Evolutionary conservation across 2,113 vertebrate species (phyloP), one percentile per base, ranked within the genome.

Genomic region (Globicephala melas): DNA sequence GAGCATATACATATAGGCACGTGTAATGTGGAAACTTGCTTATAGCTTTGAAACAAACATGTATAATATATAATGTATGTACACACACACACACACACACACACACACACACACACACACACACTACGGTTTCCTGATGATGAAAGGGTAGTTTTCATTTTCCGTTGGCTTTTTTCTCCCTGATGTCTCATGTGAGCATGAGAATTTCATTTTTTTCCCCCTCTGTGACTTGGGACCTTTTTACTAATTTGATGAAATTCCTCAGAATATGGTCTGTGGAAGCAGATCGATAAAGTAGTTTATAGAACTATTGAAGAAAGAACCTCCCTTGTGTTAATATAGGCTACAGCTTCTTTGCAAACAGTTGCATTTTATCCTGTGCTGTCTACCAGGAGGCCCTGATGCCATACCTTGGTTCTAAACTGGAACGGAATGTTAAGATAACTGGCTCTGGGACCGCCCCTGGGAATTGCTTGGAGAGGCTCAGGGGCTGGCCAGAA

Each of bases 401-500:
- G 15, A 21, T 62, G 8, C 21, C 50, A 8, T 25, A 33, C 13
- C 36, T n/a, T 31, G 26, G n/a, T 62, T 88, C 47, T 94, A 55
- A 84, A 82, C 44, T 44, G 5, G 33, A 80, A 33, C 20, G 55
- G 44, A 62, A 36, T 55, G 31, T 55, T 36, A 50, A 76, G 84
- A 44, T 58, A 71, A 68, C 68, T 44, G 55, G 44, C 38, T 88
- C 31, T 88, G 89, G 44, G 13, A 70, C 21, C 0, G 2, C 77
- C 47, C 53, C 62, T 44, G 8, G 5, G 50, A 50, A 33, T 31
- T 76, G 44, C 82, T 83, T 15, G 1, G 58, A 55, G 41, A 90
- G 82, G 79, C 92, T 96, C 15, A 4, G 47, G 71, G 94, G 17
- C 31, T 84, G 87, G 65, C 96, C 90, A 70, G 96, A 33, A 88